Evolutionary conservation across 1,140 invertebrate genomes (phyloP), one percentile per base, ranked within the genome.

Genomic region (Drosophila albomicans): DNA sequence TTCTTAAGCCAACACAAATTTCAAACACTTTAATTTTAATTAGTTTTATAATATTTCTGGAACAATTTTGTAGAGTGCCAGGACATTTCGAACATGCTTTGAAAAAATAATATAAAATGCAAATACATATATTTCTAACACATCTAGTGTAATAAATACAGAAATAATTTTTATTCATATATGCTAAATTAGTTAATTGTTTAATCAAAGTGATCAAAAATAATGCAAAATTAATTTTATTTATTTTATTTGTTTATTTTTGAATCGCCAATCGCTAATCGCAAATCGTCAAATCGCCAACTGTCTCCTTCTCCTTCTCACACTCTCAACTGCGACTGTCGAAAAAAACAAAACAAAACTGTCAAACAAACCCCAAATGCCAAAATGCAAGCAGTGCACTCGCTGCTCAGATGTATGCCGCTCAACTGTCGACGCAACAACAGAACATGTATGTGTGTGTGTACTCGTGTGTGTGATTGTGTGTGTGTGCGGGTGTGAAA

Each of bases 381-480:
- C 62, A 15, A 67, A 61, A 81, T 75, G 79, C 94, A 96, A 89
- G 85, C 96, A 97, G 96, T 97, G 97, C 96, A 96, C 96, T 98
- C 96, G 96, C 96, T 96, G 96, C 96, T 95, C 96, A 97, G 96
- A 97, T 98, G 96, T 96, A 96, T 95, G 96, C 96, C 94, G 96
- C 96, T 94, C 96, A 96, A 94, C 96, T 97, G 94, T 96, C 96
- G 94, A 96, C 96, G 94, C 96, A 96, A 94, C 96, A 97, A 94
- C 96, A 96, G 94, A 95, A 96, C 95, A 97, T 97, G 96, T 97
- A 97, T 95, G 97, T 97, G 82, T 86, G 79, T 69, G 71, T 63
- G 56, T 66, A 11, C 54, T 43, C 59, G 75, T 45, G 63, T 57
- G 35, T 65, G 59, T 64, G 64, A 16, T 16, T 20, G 48, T 75